phyloP scores from a whole-genome alignment of 2,888 invertebrate species.

The Aromia moschata region DNA sequence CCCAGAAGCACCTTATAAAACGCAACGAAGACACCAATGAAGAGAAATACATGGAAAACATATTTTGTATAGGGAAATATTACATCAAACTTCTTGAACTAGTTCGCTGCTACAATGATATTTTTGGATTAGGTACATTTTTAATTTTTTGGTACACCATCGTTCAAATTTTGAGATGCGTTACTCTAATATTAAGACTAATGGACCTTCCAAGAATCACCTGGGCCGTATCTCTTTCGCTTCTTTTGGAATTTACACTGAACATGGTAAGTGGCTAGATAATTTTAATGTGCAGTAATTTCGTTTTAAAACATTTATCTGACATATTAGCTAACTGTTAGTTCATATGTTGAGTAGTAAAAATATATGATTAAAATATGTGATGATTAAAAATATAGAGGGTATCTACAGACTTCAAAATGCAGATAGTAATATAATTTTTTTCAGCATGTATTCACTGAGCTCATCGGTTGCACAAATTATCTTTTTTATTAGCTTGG shows the following conservation, averaged over 20 bases:
- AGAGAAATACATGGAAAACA: conserved; percentile 6
- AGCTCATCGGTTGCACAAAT: too few relatives aligned
- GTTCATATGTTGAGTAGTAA: too few relatives aligned
- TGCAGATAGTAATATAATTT: too few relatives aligned
- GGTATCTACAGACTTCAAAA: too few relatives aligned
- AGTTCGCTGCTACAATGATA: conserved; percentile 10
- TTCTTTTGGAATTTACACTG: not conserved
- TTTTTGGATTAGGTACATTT: conserved; percentile 10
- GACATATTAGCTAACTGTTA: too few relatives aligned
- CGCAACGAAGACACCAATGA: not conserved
- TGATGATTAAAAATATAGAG: too few relatives aligned
- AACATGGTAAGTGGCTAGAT: conserved; percentile 21
- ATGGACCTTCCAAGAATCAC: not conserved
- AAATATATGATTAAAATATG: too few relatives aligned
- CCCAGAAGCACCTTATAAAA: not conserved
- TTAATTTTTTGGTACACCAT: conserved; percentile 24
- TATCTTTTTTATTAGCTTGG: too few relatives aligned
- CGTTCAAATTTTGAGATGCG: conserved; percentile 17
- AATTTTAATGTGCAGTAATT: too few relatives aligned
- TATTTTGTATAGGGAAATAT: conserved; percentile 9
- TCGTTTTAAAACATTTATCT: too few relatives aligned
- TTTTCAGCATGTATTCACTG: too few relatives aligned
- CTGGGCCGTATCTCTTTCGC: not conserved
- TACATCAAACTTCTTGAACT: conserved; percentile 10
- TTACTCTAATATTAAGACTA: conserved; percentile 1